Evolutionary conservation across 2,113 vertebrate species (phyloP).

Genomic region (Hemibagrus wyckioides): DNA sequence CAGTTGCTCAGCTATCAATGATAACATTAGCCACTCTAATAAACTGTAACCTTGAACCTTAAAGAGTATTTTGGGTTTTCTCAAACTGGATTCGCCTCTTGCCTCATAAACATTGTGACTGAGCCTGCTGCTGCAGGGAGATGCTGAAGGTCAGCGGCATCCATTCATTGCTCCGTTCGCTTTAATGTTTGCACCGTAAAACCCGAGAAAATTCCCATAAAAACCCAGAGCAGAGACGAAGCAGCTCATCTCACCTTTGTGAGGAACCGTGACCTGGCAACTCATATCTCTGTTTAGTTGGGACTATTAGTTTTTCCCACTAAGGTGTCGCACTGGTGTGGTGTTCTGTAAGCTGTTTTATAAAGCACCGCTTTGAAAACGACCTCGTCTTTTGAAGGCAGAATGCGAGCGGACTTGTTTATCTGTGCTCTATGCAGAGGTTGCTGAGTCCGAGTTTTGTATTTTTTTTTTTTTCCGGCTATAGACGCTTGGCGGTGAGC

Average conservation of each 20-base stretch:
- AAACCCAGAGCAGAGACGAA: slow-evolving; percentile 9
- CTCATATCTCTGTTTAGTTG: slow-evolving; percentile 11
- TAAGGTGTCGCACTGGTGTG: neutral
- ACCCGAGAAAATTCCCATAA: slow-evolving; percentile 24
- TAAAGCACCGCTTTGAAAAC: neutral
- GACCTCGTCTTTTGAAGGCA: slow-evolving; percentile 3
- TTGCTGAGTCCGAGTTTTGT: slow-evolving; percentile 36
- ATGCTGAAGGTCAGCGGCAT: slow-evolving; percentile 41
- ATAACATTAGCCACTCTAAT: slow-evolving; percentile 36
- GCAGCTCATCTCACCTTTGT: slow-evolving; percentile 27
- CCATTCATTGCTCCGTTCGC: slow-evolving; percentile 41
- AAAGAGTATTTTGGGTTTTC: slow-evolving; percentile 16
- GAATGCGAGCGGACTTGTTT: neutral
- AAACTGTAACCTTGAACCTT: slow-evolving; percentile 47
- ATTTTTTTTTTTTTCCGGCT: neutral
- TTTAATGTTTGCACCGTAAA: slow-evolving; percentile 52
- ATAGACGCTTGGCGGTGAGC: neutral
- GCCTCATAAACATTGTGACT: slow-evolving; percentile 36
- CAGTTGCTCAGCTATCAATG: neutral
- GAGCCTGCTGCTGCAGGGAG: slow-evolving; percentile 7
- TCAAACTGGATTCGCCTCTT: slow-evolving; percentile 24
- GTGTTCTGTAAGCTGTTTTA: slow-evolving; percentile 25
- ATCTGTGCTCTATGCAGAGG: neutral
- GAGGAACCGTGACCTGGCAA: slow-evolving; percentile 7
- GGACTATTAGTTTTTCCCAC: slow-evolving; percentile 18